phyloP scores from a whole-genome alignment of 1,140 invertebrate species.

The Drosophila novamexicana region DNA sequence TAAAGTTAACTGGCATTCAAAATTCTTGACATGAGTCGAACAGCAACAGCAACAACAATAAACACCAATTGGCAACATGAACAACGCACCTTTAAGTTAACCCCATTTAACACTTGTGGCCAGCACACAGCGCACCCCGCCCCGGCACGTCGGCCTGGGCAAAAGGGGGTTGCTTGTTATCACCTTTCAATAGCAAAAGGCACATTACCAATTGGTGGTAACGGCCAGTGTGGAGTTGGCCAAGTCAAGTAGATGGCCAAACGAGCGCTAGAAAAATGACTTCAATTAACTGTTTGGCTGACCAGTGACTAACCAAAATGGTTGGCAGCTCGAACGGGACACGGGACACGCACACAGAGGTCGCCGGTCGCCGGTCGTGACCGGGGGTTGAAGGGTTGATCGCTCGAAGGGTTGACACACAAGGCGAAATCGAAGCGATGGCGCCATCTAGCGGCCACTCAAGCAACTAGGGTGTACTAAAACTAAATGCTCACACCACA shows the following conservation, averaged over 20 bases:
- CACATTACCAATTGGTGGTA: conserved; percentile 57
- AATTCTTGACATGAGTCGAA: conserved; percentile 23
- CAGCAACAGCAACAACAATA: conserved; percentile 20
- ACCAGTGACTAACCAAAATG: conserved; percentile 78
- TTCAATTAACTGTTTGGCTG: conserved; percentile 77
- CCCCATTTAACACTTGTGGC: conserved; percentile 73
- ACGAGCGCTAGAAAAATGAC: conserved; percentile 78
- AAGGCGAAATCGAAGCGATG: conserved; percentile 4
- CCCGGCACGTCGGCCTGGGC: neutral
- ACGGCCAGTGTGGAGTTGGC: conserved; percentile 19
- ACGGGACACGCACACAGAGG: conserved; percentile 41
- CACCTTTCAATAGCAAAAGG: conserved; percentile 77
- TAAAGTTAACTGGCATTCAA: conserved; percentile 8
- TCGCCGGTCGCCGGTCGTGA: neutral
- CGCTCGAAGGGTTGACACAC: conserved; percentile 31
- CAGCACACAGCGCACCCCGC: conserved; percentile 35
- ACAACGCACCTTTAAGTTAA: conserved; percentile 61
- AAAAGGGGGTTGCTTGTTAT: conserved; percentile 55
- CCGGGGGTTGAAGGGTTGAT: conserved; percentile 22
- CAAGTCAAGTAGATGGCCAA: conserved; percentile 44
- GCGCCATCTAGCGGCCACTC: conserved; percentile 39
- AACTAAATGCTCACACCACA: conserved; percentile 18
- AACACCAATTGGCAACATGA: conserved; percentile 40
- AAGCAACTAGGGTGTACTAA: conserved; percentile 16
- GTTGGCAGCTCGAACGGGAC: conserved; percentile 41